phyloP scores from a whole-genome alignment of 2,888 invertebrate genomes.

The Megaustenia siamemsis region DNA sequence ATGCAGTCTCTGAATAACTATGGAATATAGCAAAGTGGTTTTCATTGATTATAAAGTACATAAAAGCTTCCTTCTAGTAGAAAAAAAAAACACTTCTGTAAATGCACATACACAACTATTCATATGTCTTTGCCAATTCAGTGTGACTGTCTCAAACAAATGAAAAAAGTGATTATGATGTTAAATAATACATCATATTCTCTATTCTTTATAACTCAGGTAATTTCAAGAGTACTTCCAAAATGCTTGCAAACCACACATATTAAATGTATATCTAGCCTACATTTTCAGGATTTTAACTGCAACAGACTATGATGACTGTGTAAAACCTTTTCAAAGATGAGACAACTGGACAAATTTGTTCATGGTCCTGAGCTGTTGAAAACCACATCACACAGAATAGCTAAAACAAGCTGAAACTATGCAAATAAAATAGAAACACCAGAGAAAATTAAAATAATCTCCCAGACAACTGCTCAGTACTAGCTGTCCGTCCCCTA shows the following conservation, averaged over 20 bases:
- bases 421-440: constrained; percentile 24
- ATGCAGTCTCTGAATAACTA: background rate
- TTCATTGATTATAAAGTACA: background rate
- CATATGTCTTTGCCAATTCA: no score
- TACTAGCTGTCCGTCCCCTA: constrained; percentile 81
- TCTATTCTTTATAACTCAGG: no score
- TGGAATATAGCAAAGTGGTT: background rate
- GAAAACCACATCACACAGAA: background rate
- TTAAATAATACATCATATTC: no score
- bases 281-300: no score
- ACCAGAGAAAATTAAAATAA: constrained; percentile 62
- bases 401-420: constrained; percentile 11
- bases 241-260: no score
- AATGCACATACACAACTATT: no score
- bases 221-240: no score
- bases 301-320: no score
- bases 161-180: no score
- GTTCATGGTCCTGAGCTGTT: background rate
- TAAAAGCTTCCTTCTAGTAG: background rate
- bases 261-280: no score
- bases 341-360: background rate
- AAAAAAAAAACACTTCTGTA: background rate
- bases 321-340: background rate
- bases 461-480: constrained; percentile 79
- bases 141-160: no score